A percentile compares a stretch with the other conserved stretches of the same genome.
phyloP scores from a whole-genome alignment of 2,888 invertebrate genomes.

The Xiphydria camelus region DNA sequence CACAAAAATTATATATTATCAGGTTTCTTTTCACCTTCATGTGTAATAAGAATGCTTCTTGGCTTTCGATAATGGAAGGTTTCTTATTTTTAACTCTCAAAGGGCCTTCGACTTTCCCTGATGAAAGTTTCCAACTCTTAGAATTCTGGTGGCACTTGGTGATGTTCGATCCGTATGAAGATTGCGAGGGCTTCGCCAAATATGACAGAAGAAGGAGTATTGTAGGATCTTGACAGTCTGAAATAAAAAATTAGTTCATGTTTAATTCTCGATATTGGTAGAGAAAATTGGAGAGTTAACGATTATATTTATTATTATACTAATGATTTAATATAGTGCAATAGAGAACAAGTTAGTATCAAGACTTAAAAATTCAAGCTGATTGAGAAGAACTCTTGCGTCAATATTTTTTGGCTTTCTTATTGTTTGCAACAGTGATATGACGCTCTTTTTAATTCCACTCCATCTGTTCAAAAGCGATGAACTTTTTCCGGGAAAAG shows the following conservation, averaged over 20 bases:
- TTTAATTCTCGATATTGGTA: neutral
- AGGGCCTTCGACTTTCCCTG: too few species aligned
- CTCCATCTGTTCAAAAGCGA: neutral
- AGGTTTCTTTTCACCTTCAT: too few species aligned
- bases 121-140: too few species aligned
- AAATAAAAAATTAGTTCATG: neutral
- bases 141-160: too few species aligned
- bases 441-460: neutral
- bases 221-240: constrained; percentile 3
- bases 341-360: too few species aligned
- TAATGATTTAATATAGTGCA: too few species aligned
- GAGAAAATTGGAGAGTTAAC: too few species aligned
- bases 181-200: neutral
- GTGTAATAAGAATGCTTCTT: constrained; percentile 2
- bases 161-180: neutral
- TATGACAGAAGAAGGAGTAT: neutral
- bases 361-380: too few species aligned
- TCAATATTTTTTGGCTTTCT: neutral
- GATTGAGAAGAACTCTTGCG: too few species aligned
- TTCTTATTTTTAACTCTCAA: neutral
- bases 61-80: neutral
- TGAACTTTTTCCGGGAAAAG: neutral
- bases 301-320: too few species aligned
- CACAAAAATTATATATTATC: too few species aligned
- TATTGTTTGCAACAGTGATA: neutral